Evolutionary conservation across 2,113 vertebrate genomes (phyloP), one percentile per base, ranked within the genome.

Genomic region (rat (Rattus norvegicus)): DNA sequence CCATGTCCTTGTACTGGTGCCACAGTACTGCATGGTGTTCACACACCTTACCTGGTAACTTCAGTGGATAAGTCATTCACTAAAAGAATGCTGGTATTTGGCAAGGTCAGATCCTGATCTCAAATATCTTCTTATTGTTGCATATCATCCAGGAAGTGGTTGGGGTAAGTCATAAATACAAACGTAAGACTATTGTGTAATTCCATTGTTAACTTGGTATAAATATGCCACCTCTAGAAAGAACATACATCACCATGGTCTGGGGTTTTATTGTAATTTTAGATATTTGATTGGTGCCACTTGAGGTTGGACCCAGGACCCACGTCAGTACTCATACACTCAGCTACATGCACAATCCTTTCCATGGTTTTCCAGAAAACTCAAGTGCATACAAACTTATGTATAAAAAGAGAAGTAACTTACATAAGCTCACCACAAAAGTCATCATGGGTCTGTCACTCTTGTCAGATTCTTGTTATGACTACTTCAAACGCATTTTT

Each of bases 101-200:
- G 9, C 5, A 36, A 9, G 1, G 87, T 61, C 39, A 28, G 86
- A 30, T n/a, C 72, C 92, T 59, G 22, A n/a, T 36, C 2, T 67
- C 39, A 17, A 70, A 73, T 80, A 28, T 49, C 3, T 87, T 59
- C 36, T 47, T 81, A 14, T 90, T 81, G 47, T 75, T 76, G 80
- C 75, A 92, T 36, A 10, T 91, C n/a, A 56, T 90, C 2, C 54
- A 61, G 52, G 22, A 95, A 81, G 36, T 90, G 76, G 30, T 81
- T 70, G 39, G n/a, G 6, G 93, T 72, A 79, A 86, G 65, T 7
- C 52, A 84, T 85, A 84, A 93, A 54, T 52, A 95, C 43, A 72
- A 56, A 84, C 33, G 36, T 59, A 59, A 73, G 65, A 22, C 14
- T 20, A 22, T 61, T 61, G 54, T 2, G 20, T 20, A 90, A 76